These are phyloP conservation scores for Thermophis baileyi DNA, from an alignment of 2,113 vertebrate species.

Conservation along the genomic window DNA sequence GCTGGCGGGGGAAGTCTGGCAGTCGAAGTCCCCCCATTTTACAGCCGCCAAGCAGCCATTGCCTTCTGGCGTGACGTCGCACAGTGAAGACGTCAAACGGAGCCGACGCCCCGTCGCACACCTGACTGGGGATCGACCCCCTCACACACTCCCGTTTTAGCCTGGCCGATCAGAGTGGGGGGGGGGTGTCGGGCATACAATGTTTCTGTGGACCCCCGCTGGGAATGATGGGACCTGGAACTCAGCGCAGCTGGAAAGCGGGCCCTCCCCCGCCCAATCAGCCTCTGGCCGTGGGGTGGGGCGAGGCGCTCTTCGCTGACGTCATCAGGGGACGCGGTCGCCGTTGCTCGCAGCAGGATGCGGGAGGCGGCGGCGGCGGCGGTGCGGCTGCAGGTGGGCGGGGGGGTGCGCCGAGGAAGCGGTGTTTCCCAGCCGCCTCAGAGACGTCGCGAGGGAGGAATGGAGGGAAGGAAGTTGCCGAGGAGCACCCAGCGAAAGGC, in stretches of 20 bases:
- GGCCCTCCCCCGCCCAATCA: not conserved
- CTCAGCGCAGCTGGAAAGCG: not conserved
- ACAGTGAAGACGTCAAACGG: not conserved
- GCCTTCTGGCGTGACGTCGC: not conserved
- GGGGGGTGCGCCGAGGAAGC: too few species aligned
- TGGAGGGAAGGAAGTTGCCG: not conserved
- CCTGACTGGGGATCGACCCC: not conserved
- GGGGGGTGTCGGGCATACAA: accelerated
- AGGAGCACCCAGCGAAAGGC: too few species aligned
- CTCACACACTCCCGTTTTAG: not conserved
- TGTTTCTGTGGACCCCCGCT: not conserved
- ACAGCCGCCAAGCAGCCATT: not conserved
- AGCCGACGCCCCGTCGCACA: not conserved
- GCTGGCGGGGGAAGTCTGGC: not conserved
- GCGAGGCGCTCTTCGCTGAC: not conserved
- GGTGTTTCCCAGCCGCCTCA: too few species aligned
- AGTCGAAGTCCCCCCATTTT: not conserved
- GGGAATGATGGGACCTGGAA: not conserved
- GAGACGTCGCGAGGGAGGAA: not conserved
- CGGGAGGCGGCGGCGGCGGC: not conserved
- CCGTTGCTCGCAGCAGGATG: accelerated
- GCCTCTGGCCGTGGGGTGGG: not conserved
- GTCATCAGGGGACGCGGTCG: not conserved
- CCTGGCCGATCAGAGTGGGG: not conserved
- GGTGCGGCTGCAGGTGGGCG: not conserved